These are phyloP conservation scores for Sanderia malayensis DNA, from an alignment of 30 jellyfish, hydroid and myxozoan genomes.

Conservation along the genomic window DNA sequence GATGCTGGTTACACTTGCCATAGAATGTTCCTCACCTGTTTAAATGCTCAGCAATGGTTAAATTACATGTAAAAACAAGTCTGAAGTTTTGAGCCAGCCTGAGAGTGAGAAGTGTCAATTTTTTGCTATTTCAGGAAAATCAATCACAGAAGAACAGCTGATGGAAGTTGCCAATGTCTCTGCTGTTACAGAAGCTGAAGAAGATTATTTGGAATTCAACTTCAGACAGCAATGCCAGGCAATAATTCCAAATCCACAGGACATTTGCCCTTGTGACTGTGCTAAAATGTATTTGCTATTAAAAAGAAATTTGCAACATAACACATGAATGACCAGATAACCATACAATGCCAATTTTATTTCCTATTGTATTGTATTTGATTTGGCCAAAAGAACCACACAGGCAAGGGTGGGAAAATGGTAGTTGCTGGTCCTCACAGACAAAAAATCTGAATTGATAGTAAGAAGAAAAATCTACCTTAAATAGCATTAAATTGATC, in stretches of 20 bases:
- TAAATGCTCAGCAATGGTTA: too few species aligned
- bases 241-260: neutral
- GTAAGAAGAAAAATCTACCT: conserved; percentile 1
- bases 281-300: conserved; percentile 3
- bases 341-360: neutral
- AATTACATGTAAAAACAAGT: too few species aligned
- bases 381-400: conserved; percentile 3
- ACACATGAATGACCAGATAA: conserved; percentile 5
- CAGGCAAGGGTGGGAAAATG: conserved; percentile 8
- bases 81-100: too few species aligned
- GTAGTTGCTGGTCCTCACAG: conserved; percentile 3
- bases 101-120: conserved; percentile 4
- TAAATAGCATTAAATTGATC: neutral
- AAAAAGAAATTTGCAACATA: neutral
- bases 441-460: neutral
- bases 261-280: conserved; percentile 9
- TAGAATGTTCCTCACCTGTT: too few species aligned
- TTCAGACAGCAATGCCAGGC: neutral
- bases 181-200: conserved; percentile 7
- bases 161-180: conserved; percentile 5
- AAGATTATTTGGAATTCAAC: conserved; percentile 4
- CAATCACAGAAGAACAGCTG: conserved; percentile 9
- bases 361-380: neutral
- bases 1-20: too few species aligned
- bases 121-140: neutral